These are phyloP conservation scores for Anthrax anthrax DNA, from an alignment of 2,888 invertebrate species.

Conservation along the genomic window DNA sequence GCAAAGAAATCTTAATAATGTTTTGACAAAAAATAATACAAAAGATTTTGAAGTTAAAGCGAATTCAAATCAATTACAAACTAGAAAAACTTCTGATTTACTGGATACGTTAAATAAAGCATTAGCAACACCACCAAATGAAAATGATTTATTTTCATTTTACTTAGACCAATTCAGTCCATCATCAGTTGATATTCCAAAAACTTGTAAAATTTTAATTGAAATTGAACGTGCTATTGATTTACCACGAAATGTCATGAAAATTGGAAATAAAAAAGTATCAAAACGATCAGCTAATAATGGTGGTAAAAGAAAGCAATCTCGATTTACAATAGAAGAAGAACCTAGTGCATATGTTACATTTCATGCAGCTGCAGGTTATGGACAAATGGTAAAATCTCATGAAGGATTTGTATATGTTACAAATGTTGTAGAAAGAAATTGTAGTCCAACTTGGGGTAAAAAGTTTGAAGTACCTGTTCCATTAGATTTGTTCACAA, in stretches of 20 bases:
- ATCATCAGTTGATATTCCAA: not conserved
- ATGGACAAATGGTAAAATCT: conserved; percentile 23
- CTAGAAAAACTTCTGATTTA: conserved; percentile 26
- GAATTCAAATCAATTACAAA: conserved; percentile 5
- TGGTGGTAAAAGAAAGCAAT: conserved; percentile 17
- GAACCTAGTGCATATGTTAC: conserved; percentile 46
- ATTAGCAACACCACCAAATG: conserved; percentile 14
- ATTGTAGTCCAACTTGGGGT: conserved; percentile 41
- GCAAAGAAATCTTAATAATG: not conserved
- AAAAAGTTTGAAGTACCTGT: conserved; percentile 38
- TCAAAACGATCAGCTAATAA: conserved; percentile 18
- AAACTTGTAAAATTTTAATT: conserved; percentile 34
- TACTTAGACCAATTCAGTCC: not conserved
- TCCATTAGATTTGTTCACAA: conserved; percentile 36
- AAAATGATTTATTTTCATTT: not conserved
- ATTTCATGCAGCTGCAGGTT: conserved; percentile 36
- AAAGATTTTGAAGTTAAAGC: not conserved
- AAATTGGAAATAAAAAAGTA: conserved; percentile 25
- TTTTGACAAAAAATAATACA: not conserved
- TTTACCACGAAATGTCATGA: conserved; percentile 35
- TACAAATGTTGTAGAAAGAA: conserved; percentile 39
- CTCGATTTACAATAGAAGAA: conserved; percentile 28
- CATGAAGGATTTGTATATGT: conserved; percentile 33
- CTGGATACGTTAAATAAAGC: conserved; percentile 30
- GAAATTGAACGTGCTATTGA: conserved; percentile 43